phyloP scores from a whole-genome alignment of 2,113 vertebrate genomes.

The Oreochromis niloticus region DNA sequence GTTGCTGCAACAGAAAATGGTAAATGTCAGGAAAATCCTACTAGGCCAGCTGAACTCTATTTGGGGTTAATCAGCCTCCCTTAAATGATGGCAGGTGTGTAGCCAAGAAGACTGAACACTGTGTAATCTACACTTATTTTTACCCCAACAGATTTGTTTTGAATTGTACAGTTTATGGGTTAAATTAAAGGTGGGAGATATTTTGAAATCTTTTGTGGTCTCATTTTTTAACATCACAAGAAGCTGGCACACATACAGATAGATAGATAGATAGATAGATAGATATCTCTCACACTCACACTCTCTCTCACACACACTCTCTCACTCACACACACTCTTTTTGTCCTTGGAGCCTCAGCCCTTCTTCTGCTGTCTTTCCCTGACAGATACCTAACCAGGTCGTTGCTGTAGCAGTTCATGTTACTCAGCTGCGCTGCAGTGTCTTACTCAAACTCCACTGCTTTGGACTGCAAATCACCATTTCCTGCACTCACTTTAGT shows the following conservation, averaged over 20 bases:
- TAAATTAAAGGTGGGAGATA: background rate
- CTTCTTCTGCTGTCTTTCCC: background rate
- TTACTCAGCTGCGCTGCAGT: background rate
- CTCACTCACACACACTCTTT: too few relatives aligned
- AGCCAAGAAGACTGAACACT: background rate
- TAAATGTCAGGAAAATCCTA: background rate
- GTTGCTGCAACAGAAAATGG: too few relatives aligned
- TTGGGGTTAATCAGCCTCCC: background rate
- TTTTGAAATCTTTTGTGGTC: background rate
- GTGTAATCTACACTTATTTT: background rate
- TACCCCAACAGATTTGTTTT: background rate
- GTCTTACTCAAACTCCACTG: background rate
- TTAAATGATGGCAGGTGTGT: background rate
- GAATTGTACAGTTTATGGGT: background rate
- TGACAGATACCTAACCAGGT: background rate
- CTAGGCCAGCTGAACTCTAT: background rate
- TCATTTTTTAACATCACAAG: background rate
- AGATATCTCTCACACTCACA: too few relatives aligned
- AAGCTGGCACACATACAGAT: background rate
- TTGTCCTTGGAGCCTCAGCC: background rate
- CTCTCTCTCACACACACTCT: too few relatives aligned
- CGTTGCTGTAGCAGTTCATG: background rate
- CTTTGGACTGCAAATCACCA: background rate
- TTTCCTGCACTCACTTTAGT: background rate
- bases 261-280: too few relatives aligned